Conservation (phyloP, 2,888 invertebrate genomes). For the Ptilodon capucinus region DNA sequence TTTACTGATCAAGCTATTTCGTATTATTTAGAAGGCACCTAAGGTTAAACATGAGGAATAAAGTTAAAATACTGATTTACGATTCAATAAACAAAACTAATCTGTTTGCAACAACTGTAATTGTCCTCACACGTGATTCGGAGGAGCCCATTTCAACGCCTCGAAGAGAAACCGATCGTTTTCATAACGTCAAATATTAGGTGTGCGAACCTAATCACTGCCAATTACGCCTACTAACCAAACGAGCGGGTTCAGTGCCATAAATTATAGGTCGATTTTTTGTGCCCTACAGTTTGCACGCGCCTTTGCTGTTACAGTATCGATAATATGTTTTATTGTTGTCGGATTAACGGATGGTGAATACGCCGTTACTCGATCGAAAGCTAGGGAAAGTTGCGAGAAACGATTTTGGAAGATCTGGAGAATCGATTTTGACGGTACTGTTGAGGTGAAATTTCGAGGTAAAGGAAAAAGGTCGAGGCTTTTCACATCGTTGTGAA, state of each 20-base stretch:
- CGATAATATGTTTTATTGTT: constrained; percentile 10
- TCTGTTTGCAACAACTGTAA: not conserved
- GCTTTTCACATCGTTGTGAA: not conserved
- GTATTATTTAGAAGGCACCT: too few species aligned
- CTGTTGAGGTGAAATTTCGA: not conserved
- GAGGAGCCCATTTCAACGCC: not conserved
- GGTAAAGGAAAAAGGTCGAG: not conserved
- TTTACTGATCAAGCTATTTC: too few species aligned
- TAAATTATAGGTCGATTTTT: not conserved
- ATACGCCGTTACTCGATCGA: constrained; percentile 4
- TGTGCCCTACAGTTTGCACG: constrained; percentile 1
- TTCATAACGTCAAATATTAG: not conserved
- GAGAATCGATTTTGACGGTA: not conserved
- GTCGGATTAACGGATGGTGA: constrained; percentile 1
- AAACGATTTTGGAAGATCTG: not conserved
- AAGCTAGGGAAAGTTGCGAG: constrained; percentile 1
- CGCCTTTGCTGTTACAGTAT: not conserved
- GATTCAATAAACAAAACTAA: not conserved
- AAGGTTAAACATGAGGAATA: not conserved
- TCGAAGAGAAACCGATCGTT: not conserved
- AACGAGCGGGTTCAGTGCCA: not conserved
- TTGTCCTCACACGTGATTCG: not conserved
- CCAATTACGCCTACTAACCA: constrained; percentile 7
- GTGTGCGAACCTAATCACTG: not conserved
- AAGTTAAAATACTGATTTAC: too few species aligned